Conservation (phyloP, 2,113 vertebrate genomes). For the Pristiophorus japonicus region DNA sequence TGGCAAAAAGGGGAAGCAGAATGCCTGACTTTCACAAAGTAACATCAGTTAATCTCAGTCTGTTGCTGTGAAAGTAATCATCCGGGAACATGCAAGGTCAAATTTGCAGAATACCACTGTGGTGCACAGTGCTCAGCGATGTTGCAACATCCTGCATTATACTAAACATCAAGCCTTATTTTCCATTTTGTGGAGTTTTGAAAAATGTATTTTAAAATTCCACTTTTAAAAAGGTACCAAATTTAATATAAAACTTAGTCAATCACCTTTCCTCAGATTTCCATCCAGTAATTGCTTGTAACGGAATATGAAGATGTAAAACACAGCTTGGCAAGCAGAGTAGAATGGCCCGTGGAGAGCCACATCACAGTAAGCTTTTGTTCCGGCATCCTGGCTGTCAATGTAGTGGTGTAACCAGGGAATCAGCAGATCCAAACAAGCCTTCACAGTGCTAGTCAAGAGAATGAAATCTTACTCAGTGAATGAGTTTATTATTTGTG, state of each 20-base stretch:
- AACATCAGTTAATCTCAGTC: no score
- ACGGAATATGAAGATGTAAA: slow-evolving; percentile 84
- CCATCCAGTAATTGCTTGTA: slow-evolving; percentile 77
- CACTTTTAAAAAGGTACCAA: not conserved
- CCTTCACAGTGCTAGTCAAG: slow-evolving; percentile 73
- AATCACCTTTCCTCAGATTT: slow-evolving; percentile 79
- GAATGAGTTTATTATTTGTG: not conserved
- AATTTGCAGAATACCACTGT: not conserved
- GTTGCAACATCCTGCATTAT: not conserved
- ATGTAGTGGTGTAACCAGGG: slow-evolving; percentile 87
- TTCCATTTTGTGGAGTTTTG: not conserved
- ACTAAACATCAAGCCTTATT: not conserved
- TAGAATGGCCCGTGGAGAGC: slow-evolving; percentile 86
- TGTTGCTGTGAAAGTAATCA: not conserved
- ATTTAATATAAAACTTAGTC: not conserved
- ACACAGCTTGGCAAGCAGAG: slow-evolving; percentile 79
- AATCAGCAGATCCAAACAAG: slow-evolving; percentile 83
- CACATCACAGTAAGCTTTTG: slow-evolving; percentile 76
- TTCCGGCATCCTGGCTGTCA: slow-evolving; percentile 72
- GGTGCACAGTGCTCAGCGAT: no score
- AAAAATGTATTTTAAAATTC: not conserved
- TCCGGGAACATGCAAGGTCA: not conserved
- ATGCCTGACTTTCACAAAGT: not conserved
- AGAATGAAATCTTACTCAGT: not conserved
- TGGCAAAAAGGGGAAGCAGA: not conserved